phyloP scores from a whole-genome alignment of 2,113 vertebrate genomes.

The Enhydra lutris region DNA sequence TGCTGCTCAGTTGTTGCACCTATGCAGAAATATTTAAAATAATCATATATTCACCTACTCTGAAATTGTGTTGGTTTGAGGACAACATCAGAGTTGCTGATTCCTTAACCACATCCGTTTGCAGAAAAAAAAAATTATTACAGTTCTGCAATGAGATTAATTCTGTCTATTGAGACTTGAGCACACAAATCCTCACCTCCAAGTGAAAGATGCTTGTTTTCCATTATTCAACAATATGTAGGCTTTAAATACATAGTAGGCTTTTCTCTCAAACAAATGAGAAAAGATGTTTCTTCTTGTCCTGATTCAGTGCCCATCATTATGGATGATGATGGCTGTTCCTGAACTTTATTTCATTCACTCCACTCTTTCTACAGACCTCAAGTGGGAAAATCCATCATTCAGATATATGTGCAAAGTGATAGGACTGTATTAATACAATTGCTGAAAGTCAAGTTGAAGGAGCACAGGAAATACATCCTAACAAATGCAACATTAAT shows the following conservation, averaged over 20 bases:
- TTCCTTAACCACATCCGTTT: not conserved
- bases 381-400: constrained; percentile 30
- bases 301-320: not conserved
- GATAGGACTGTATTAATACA: constrained; percentile 7
- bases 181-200: not conserved
- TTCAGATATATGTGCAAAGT: not conserved
- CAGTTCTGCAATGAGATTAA: not conserved
- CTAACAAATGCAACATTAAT: constrained; percentile 50
- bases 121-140: not conserved
- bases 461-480: constrained; percentile 7
- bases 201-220: constrained; percentile 6
- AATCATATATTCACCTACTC: not conserved
- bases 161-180: constrained; percentile 4
- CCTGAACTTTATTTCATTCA: constrained; percentile 61
- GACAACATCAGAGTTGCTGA: not conserved
- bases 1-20: not conserved
- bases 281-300: not conserved
- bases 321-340: constrained; percentile 18
- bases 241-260: not conserved
- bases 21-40: not conserved
- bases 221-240: not conserved
- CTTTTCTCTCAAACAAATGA: constrained; percentile 24
- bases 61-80: not conserved
- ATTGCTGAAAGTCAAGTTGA: constrained; percentile 52
- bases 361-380: constrained; percentile 20